Base-by-base conservation (phyloP, 2,888 invertebrate species). In the Carpatolechia fugitivella region DNA sequence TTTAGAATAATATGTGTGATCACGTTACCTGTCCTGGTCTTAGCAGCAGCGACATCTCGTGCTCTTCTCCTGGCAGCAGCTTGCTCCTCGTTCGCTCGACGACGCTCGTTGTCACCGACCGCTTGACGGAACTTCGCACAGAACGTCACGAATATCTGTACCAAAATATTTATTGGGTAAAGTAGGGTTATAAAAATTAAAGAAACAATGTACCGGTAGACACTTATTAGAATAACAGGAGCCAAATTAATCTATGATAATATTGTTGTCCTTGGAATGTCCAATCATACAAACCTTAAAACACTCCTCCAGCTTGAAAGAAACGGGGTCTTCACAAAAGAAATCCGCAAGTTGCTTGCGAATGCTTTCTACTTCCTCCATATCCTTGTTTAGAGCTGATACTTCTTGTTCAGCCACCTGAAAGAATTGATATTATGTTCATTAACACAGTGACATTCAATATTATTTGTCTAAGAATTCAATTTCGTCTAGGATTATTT, bases 251-350 rank as follows among this genome's bases (percentile, higher is more conserved):
- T n/a, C n/a, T n/a, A n/a, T n/a, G n/a, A n/a, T n/a, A n/a, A n/a
- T n/a, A n/a, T n/a, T n/a, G n/a, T n/a, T n/a, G n/a, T n/a, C n/a
- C n/a, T 33, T 6, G n/a, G 3, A 10, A 5, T 33, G 10, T 11
- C 8, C 11, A 33, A 11, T 2, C 10, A 11, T 8, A 44, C 44
- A 10, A 20, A 96, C 95, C 82, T 95, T 95, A 74, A 98, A 97
- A 74, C 98, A 98, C 78, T 99, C 98, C 78, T 99, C 98, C 38
- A 99, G 90, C 79, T 97, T 97, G 78, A 99, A 99, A 0, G 95
- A 92, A 52, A 92, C 93, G 0, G 94, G 92, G 72, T 98, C 98
- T 81, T 99, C 99, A 81, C 98, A 99, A 86, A 99, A 98, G 87
- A 98, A 98, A 52, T 96, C 95, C 0, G 97, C 94, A 36, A 99